A percentile compares a stretch with the other conserved stretches of the same genome.
phyloP scores from a whole-genome alignment of 2,888 invertebrate species.

The Morinoia aosen region DNA sequence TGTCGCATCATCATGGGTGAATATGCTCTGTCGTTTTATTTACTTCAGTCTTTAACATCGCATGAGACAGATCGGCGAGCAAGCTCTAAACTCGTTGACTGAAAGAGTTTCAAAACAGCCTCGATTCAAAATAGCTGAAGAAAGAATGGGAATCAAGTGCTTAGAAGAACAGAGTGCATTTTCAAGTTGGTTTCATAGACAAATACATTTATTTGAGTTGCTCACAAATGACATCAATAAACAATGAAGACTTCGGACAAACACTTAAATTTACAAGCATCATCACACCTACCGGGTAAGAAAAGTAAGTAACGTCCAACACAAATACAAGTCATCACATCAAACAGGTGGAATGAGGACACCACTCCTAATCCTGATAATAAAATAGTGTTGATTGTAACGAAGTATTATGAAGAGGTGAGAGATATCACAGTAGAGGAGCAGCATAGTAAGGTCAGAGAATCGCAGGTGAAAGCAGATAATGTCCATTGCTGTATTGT shows the following conservation, averaged over 20 bases:
- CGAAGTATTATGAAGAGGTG: slow-evolving; percentile 44
- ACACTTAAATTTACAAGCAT: not conserved
- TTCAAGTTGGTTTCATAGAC: not conserved
- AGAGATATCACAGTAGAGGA: slow-evolving; percentile 51
- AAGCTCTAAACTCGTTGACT: not conserved
- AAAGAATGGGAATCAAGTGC: not conserved
- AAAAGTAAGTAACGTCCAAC: slow-evolving; percentile 3
- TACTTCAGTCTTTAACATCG: not conserved
- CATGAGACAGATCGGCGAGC: not conserved
- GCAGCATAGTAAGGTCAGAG: slow-evolving; percentile 30
- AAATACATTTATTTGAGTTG: not conserved
- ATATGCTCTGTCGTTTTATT: not conserved
- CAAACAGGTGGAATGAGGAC: slow-evolving; percentile 4
- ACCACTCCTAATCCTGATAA: slow-evolving; percentile 1
- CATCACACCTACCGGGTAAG: slow-evolving; percentile 12
- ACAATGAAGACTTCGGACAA: not conserved
- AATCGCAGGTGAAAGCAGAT: slow-evolving; percentile 5
- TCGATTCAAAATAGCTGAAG: not conserved
- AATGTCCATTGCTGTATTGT: not conserved
- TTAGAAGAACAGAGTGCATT: not conserved
- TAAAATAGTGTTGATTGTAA: slow-evolving; percentile 48
- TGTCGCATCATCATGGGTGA: not conserved
- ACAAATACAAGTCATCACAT: slow-evolving; percentile 38
- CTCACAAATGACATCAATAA: not conserved
- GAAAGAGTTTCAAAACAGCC: not conserved